These are phyloP conservation scores for Lepidonotus clava DNA, from an alignment of 2,888 invertebrate genomes.

Conservation along the genomic window DNA sequence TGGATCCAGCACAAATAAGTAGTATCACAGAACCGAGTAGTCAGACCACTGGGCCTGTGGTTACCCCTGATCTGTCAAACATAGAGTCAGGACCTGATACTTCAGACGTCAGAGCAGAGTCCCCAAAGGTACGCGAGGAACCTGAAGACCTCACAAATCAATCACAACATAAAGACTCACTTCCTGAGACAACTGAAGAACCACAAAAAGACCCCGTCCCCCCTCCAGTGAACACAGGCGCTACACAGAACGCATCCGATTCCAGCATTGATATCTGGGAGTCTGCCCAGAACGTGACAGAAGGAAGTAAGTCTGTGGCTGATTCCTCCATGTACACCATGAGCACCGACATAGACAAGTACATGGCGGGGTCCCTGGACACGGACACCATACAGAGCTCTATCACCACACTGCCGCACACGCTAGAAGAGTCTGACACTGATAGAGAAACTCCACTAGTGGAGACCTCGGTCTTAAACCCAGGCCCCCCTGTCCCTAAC, in stretches of 20 bases:
- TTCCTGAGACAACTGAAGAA: background rate
- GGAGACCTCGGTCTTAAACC: too few relatives aligned
- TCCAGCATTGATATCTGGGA: background rate
- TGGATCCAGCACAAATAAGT: background rate
- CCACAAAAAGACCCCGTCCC: background rate
- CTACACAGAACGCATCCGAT: background rate
- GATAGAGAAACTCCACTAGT: too few relatives aligned
- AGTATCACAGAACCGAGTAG: background rate
- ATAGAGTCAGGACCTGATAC: background rate
- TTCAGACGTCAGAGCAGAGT: background rate
- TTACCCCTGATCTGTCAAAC: background rate
- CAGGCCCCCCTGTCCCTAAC: too few relatives aligned
- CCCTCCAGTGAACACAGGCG: background rate
- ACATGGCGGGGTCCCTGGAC: conserved; percentile 56
- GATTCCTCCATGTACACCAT: conserved; percentile 50
- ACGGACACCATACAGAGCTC: conserved; percentile 55
- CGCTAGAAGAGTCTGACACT: background rate
- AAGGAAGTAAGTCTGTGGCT: background rate
- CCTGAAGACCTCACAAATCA: background rate
- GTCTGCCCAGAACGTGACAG: background rate
- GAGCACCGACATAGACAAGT: conserved; percentile 62
- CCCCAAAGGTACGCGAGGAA: background rate
- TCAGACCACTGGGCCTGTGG: background rate
- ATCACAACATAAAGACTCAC: background rate
- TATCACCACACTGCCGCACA: conserved; percentile 55